Evolutionary conservation across 1,140 invertebrate species (phyloP), one percentile per base, ranked within the genome.

Genomic region (Drosophila grimshawi): DNA sequence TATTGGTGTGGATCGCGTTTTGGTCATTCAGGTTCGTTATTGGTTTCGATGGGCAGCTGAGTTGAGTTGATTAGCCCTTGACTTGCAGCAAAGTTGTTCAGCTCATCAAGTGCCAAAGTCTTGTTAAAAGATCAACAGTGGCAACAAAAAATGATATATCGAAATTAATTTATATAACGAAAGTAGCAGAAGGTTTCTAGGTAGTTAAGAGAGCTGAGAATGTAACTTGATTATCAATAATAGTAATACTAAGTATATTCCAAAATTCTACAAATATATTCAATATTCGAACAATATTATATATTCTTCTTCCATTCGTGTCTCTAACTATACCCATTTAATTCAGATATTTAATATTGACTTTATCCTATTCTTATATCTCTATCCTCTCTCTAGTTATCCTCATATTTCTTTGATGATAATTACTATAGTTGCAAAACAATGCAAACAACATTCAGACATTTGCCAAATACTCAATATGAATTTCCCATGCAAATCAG

Each of bases 401-500:
- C 39, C 10, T n/a, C 39, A 43, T 1, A 19, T 43, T 43, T 1
- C 3, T n/a, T n/a, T 2, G 29, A 27, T 70, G 80, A 60, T 81
- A 81, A 79, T 81, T 79, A 53, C 4, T 30, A 35, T 39, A 55
- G 30, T 27, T 55, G 69, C 57, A 61, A 71, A 63, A 32, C 32
- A 11, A 27, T 29, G 57, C 30, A 46, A 52, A 52, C 33, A 49
- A 7, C 43, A n/a, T 35, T 32, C 49, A 46, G 5, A 8, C 19
- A 51, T 33, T 66, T 37, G 8, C 52, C 53, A 65, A 49, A 59
- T 29, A 32, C 32, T 37, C 43, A 10, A 48, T 70, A 48, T 55
- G 56, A 79, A 82, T 19, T 83, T 83, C 76, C 67, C 80, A 80
- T 80, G 60, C 39, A 52, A 80, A 59, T 76, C 35, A 55, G 48